phyloP scores from a whole-genome alignment of 1,140 invertebrate genomes.

The Zaprionus tsacasi region DNA sequence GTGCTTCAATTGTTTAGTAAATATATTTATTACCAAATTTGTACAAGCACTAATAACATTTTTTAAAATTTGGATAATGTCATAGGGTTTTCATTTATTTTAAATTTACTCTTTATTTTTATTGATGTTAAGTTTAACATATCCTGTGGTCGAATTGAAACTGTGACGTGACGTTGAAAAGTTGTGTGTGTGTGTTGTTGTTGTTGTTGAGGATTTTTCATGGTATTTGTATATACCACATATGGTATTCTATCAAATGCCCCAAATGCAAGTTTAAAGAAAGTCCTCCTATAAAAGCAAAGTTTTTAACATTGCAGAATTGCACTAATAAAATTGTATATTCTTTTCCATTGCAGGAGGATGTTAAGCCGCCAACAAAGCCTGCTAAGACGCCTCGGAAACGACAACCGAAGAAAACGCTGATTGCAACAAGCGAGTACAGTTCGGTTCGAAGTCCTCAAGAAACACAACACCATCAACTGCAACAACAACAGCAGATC shows the following conservation, averaged over 20 bases:
- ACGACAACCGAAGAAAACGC: slow-evolving; percentile 80
- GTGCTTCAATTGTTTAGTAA: not conserved
- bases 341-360: slow-evolving; percentile 67
- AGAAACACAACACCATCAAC: slow-evolving; percentile 72
- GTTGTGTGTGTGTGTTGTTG: slow-evolving; percentile 36
- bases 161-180: slow-evolving; percentile 81
- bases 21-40: not conserved
- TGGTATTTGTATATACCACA: slow-evolving; percentile 29
- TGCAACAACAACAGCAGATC: slow-evolving; percentile 72
- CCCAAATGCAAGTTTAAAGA: slow-evolving; percentile 29
- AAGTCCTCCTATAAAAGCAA: not conserved
- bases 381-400: slow-evolving; percentile 80
- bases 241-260: slow-evolving; percentile 16
- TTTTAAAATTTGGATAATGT: not conserved
- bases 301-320: slow-evolving; percentile 6
- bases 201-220: slow-evolving; percentile 35
- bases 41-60: not conserved
- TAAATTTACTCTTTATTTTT: slow-evolving; percentile 39
- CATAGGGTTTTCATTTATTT: slow-evolving; percentile 3
- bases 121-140: slow-evolving; percentile 33
- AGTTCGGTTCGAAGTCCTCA: slow-evolving; percentile 74
- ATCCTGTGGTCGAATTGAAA: slow-evolving; percentile 75
- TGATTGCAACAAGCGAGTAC: slow-evolving; percentile 78
- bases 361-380: slow-evolving; percentile 74
- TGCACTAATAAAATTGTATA: slow-evolving; percentile 17